phyloP scores from a whole-genome alignment of 2,113 vertebrate genomes.

The Hystrix cristata region DNA sequence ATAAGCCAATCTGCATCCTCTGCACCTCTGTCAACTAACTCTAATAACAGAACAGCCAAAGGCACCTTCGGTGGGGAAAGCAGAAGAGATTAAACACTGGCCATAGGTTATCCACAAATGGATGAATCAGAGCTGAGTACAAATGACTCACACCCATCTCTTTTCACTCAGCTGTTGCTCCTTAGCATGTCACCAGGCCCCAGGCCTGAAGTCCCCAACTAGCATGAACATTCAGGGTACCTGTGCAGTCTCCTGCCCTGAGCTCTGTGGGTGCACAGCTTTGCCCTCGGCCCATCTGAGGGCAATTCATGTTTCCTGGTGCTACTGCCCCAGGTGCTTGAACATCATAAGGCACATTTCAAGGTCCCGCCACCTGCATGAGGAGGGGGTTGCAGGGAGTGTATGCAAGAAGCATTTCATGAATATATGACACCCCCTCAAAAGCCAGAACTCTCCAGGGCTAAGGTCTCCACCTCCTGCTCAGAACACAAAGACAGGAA shows the following conservation, averaged over 20 bases:
- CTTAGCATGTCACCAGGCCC: accelerated
- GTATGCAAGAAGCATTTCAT: neutral
- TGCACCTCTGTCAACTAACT: neutral
- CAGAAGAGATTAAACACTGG: neutral
- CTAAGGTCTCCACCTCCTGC: neutral
- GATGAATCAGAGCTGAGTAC: neutral
- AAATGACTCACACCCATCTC: neutral
- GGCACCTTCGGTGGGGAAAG: neutral
- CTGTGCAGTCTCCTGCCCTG: accelerated
- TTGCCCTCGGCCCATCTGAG: neutral
- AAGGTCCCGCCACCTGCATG: neutral
- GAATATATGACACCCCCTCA: neutral
- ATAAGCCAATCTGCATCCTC: neutral
- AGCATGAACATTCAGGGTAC: neutral
- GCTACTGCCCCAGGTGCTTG: neutral
- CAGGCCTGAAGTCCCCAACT: neutral
- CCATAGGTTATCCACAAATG: neutral
- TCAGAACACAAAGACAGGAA: slow-evolving; percentile 20
- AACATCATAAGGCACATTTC: neutral
- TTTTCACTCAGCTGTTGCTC: neutral
- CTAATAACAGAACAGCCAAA: neutral
- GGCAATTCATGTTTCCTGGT: neutral
- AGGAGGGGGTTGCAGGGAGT: neutral
- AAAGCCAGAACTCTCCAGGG: neutral
- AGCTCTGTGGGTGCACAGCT: neutral